Evolutionary conservation across 2,113 vertebrate genomes (phyloP).

Genomic region (Plotosus lineatus): DNA sequence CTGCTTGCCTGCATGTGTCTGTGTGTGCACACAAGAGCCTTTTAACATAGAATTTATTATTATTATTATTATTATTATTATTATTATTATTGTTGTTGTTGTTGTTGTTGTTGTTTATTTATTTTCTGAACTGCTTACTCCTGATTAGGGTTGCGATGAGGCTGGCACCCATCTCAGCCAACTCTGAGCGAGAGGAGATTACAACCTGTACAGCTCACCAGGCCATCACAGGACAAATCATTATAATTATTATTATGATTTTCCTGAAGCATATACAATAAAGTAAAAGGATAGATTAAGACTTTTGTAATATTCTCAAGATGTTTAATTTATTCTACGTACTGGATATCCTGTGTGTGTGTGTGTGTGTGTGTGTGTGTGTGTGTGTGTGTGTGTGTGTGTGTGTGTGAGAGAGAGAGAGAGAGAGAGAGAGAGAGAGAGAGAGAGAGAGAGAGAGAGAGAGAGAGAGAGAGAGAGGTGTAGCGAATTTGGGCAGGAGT

Average conservation of each 20-base stretch:
- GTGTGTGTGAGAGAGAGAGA: conserved; percentile 3
- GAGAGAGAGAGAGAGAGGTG: conserved; percentile 18
- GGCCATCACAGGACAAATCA: too few species aligned
- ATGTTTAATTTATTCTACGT: neutral
- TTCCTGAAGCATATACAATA: too few species aligned
- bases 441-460: neutral
- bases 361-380: neutral
- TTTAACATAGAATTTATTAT: too few species aligned
- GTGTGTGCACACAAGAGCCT: too few species aligned
- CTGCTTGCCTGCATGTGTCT: neutral
- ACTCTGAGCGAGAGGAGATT: too few species aligned
- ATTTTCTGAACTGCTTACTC: too few species aligned
- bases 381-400: neutral
- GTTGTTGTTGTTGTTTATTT: neutral
- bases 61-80: too few species aligned
- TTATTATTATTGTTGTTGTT: too few species aligned
- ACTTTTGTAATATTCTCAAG: neutral
- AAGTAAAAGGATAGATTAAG: neutral
- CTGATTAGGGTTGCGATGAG: too few species aligned
- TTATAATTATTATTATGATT: neutral
- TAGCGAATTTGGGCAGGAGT: conserved; percentile 34
- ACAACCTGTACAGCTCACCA: too few species aligned
- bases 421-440: too few species aligned
- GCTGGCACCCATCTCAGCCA: too few species aligned
- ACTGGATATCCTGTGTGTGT: neutral